A percentile compares a stretch with the other conserved stretches of the same genome.
These are phyloP conservation scores for Holocentrus rufus DNA, from an alignment of 2,797 vertebrate species.

Conservation along the genomic window DNA sequence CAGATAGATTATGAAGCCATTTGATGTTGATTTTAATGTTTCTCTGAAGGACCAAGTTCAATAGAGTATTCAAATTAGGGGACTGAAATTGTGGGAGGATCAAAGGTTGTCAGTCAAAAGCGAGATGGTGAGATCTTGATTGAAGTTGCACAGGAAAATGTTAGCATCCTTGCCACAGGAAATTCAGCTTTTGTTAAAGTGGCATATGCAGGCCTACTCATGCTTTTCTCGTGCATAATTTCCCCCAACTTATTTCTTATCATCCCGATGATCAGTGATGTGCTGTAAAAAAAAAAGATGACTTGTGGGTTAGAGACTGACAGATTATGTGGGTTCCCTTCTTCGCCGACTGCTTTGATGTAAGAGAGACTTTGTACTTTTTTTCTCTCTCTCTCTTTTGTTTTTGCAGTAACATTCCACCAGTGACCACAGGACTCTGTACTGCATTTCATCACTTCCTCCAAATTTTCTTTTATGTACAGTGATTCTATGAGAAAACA, in stretches of 20 bases:
- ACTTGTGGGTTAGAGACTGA: conserved; percentile 20
- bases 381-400: neutral
- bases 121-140: neutral
- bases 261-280: conserved; percentile 57
- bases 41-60: neutral
- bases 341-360: conserved; percentile 35
- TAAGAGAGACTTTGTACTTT: neutral
- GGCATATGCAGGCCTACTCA: conserved; percentile 36
- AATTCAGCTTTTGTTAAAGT: conserved; percentile 52
- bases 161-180: conserved; percentile 40
- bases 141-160: conserved; percentile 10
- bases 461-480: neutral
- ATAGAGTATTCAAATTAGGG: neutral
- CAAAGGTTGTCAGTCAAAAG: neutral
- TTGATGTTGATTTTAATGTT: too few relatives aligned
- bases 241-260: conserved; percentile 73
- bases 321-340: conserved; percentile 40
- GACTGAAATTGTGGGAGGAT: neutral
- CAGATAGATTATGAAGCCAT: neutral
- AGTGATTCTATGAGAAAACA: neutral
- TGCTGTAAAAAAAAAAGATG: conserved; percentile 31
- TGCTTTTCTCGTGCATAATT: conserved; percentile 50
- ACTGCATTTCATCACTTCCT: neutral
- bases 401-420: neutral
- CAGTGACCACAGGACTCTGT: neutral